Percentiles rank a stretch among this genome's conserved stretches.
These are phyloP conservation scores for Pandemis corylana DNA, from an alignment of 2,888 invertebrate species.

Conservation along the genomic window DNA sequence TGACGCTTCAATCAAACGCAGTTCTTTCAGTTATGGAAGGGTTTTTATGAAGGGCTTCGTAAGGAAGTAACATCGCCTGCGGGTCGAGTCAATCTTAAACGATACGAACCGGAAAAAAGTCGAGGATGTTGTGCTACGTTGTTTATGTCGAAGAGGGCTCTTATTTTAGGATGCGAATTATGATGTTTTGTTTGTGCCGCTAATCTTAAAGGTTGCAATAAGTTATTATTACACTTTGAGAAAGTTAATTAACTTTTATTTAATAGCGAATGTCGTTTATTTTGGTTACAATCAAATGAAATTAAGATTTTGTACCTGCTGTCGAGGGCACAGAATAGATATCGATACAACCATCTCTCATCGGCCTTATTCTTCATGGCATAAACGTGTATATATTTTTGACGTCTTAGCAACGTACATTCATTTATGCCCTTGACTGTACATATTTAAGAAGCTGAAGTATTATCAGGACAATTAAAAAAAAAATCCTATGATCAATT, in stretches of 20 bases:
- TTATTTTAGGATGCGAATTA: slow-evolving; percentile 22
- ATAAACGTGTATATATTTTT: too few species aligned
- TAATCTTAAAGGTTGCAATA: neutral
- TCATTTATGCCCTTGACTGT: too few species aligned
- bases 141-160: slow-evolving; percentile 23
- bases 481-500: too few species aligned
- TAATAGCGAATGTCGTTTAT: neutral
- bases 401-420: too few species aligned
- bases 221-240: neutral
- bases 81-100: slow-evolving; percentile 41
- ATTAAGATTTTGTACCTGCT: neutral
- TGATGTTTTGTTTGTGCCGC: slow-evolving; percentile 2
- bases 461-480: too few species aligned
- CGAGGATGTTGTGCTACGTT: slow-evolving; percentile 23
- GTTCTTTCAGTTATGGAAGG: slow-evolving; percentile 19
- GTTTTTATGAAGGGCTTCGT: slow-evolving; percentile 29
- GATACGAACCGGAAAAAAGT: slow-evolving; percentile 38
- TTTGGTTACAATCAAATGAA: neutral
- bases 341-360: too few species aligned
- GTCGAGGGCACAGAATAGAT: too few species aligned
- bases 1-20: slow-evolving; percentile 28
- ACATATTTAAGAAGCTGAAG: too few species aligned
- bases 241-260: neutral
- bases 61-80: slow-evolving; percentile 29
- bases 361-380: too few species aligned